Evolutionary conservation across 2,113 vertebrate genomes (phyloP).

Genomic region (Centropus unirufus): DNA sequence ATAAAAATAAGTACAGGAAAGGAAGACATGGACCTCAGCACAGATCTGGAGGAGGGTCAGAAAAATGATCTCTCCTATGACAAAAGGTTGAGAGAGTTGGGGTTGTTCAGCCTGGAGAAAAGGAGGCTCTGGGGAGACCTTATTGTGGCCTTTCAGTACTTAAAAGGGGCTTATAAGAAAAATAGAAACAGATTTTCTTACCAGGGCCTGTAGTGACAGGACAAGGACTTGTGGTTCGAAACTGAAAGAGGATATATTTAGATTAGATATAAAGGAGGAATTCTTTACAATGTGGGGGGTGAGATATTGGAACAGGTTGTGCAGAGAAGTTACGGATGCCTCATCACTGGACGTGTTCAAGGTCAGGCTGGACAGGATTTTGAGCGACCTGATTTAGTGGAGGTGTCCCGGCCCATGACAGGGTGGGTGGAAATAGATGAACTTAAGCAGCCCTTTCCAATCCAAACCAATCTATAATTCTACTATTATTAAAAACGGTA

Average conservation of each 20-base stretch:
- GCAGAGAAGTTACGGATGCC: neutral
- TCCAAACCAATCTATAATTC: neutral
- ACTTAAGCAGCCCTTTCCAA: neutral
- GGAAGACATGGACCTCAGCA: neutral
- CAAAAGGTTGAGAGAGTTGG: neutral
- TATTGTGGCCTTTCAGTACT: neutral
- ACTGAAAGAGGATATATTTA: neutral
- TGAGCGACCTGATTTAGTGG: neutral
- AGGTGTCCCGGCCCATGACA: neutral
- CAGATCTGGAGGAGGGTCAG: neutral
- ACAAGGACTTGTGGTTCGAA: neutral
- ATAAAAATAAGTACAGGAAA: neutral
- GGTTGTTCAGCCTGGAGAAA: neutral
- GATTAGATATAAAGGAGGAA: neutral
- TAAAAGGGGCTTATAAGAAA: neutral
- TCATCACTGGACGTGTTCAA: neutral
- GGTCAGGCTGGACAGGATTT: neutral
- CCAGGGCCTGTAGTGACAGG: neutral
- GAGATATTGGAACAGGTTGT: neutral
- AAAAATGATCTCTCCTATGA: neutral
- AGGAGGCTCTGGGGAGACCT: rapidly evolving
- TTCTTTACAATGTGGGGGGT: neutral
- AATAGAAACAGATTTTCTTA: neutral
- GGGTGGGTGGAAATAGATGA: neutral
- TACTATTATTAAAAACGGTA: neutral